Percentiles rank a stretch among this genome's conserved stretches.
These are phyloP conservation scores for Montipora capricornis DNA, from an alignment of 64 coral and sea anemone genomes.

Conservation along the genomic window DNA sequence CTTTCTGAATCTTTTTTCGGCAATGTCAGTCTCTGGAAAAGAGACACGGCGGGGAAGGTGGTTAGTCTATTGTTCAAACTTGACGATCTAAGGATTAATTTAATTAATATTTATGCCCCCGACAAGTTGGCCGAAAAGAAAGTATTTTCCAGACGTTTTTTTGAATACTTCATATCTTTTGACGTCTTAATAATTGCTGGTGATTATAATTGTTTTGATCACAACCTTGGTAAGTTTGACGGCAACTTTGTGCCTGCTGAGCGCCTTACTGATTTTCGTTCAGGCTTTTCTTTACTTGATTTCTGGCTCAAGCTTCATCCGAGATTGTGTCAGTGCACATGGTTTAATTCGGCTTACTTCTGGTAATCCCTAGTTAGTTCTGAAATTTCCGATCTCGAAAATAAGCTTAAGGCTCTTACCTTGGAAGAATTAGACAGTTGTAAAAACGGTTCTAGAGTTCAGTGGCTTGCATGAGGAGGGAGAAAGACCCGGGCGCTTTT, in stretches of 20 bases:
- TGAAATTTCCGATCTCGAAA: background rate
- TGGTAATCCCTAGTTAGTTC: background rate
- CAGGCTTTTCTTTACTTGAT: constrained; percentile 22
- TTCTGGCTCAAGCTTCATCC: constrained; percentile 28
- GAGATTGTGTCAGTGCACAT: background rate
- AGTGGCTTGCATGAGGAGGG: too few species aligned
- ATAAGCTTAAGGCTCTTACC: background rate
- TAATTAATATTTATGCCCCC: background rate
- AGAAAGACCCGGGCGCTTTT: too few species aligned
- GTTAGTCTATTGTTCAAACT: background rate
- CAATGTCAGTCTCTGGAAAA: background rate
- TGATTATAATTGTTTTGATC: background rate
- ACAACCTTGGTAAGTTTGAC: background rate
- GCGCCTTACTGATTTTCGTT: background rate
- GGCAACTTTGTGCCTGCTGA: background rate
- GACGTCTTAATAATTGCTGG: background rate
- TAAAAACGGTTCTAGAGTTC: too few species aligned
- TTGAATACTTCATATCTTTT: background rate
- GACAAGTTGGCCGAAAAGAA: background rate
- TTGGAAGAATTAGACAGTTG: background rate
- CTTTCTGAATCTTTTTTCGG: background rate
- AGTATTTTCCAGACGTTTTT: background rate
- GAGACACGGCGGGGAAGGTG: background rate
- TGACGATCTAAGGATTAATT: background rate
- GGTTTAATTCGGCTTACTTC: background rate